A percentile compares a stretch with the other conserved stretches of the same genome.
Conservation (phyloP, 2,113 vertebrate genomes). For the Barnardius zonarius region DNA sequence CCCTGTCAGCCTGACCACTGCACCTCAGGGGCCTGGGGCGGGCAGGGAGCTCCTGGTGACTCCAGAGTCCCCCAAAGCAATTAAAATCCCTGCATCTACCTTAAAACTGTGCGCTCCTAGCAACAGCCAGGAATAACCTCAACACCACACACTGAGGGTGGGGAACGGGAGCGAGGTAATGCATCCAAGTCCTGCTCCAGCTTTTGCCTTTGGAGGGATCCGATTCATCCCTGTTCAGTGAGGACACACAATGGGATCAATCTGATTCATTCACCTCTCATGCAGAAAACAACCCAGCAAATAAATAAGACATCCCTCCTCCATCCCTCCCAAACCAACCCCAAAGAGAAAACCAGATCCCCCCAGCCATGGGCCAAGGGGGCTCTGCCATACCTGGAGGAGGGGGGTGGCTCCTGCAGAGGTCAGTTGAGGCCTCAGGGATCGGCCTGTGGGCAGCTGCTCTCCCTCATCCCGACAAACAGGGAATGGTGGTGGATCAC, state of each 20-base stretch:
- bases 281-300: background rate
- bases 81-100: background rate
- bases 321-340: background rate
- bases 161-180: background rate
- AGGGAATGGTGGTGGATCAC: background rate
- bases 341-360: background rate
- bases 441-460: background rate
- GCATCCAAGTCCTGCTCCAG: background rate
- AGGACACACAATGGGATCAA: background rate
- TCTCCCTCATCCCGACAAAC: fast-evolving
- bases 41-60: background rate
- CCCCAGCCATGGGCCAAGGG: background rate
- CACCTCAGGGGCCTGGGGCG: background rate
- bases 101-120: conserved; percentile 14
- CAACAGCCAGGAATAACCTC: conserved; percentile 44
- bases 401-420: background rate
- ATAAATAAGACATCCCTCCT: background rate
- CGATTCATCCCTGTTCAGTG: background rate
- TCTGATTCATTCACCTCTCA: background rate
- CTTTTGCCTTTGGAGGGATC: conserved; percentile 23
- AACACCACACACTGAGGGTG: conserved; percentile 30
- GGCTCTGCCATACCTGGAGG: background rate
- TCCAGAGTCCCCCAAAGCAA: background rate
- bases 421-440: background rate
- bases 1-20: background rate